These are phyloP conservation scores for Mylabris phalerata DNA, from an alignment of 1,140 invertebrate species.

Conservation along the genomic window DNA sequence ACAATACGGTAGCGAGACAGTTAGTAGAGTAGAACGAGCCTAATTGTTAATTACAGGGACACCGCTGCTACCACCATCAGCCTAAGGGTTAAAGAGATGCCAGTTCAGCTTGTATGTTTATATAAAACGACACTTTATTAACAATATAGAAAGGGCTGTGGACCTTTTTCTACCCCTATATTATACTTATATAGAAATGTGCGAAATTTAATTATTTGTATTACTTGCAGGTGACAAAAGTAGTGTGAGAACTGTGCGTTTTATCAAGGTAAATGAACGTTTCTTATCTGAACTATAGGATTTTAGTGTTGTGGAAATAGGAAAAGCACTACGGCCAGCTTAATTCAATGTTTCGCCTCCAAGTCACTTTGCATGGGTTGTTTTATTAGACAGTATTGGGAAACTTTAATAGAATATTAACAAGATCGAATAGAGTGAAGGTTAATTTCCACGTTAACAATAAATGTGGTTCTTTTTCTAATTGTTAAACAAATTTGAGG, in stretches of 20 bases:
- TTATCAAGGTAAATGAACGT: too few relatives aligned
- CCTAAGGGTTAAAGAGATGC: constrained; percentile 1
- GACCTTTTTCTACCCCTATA: too few relatives aligned
- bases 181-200: too few relatives aligned
- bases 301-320: too few relatives aligned
- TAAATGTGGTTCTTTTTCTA: too few relatives aligned
- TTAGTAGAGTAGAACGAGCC: constrained; percentile 16
- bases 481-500: too few relatives aligned
- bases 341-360: constrained; percentile 15
- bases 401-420: constrained; percentile 13
- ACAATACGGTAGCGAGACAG: constrained; percentile 10
- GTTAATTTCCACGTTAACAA: too few relatives aligned
- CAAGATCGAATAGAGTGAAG: background rate
- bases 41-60: constrained; percentile 20
- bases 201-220: too few relatives aligned
- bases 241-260: too few relatives aligned
- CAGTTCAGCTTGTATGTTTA: constrained; percentile 11
- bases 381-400: constrained; percentile 7
- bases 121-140: background rate
- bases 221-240: too few relatives aligned
- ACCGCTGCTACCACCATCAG: constrained; percentile 1
- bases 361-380: constrained; percentile 15
- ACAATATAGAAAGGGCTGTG: too few relatives aligned
- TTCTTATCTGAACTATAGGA: too few relatives aligned
- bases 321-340: constrained; percentile 6